These are phyloP conservation scores for Cephus sareptanus DNA, from an alignment of 2,888 invertebrate genomes.

Conservation along the genomic window DNA sequence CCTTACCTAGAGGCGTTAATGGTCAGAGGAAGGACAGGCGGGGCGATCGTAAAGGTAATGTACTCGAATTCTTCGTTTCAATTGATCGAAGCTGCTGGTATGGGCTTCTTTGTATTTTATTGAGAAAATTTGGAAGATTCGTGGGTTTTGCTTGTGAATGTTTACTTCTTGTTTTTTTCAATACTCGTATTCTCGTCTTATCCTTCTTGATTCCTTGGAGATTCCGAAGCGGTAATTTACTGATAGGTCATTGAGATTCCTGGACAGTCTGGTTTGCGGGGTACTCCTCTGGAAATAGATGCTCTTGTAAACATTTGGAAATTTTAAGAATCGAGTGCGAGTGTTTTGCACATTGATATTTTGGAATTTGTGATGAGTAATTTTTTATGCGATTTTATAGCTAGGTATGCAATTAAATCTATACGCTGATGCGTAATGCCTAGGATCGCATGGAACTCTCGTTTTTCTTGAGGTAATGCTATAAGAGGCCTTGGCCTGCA, in stretches of 20 bases:
- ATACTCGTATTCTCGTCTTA: not conserved
- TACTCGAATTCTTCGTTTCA: not conserved
- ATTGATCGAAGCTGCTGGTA: not conserved
- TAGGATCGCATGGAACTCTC: not conserved
- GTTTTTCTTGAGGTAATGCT: not conserved
- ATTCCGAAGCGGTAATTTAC: conserved; percentile 4
- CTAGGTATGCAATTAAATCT: not conserved
- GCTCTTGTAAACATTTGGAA: not conserved
- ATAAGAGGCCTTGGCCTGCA: not conserved
- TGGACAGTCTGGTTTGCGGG: not conserved
- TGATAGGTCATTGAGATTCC: conserved; percentile 26
- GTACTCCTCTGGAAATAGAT: not conserved
- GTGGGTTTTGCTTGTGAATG: not conserved
- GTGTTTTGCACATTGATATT: not conserved
- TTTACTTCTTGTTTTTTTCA: not conserved
- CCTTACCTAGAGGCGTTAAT: conserved; percentile 36
- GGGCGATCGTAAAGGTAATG: not conserved
- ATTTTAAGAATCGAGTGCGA: not conserved
- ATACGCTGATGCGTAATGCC: not conserved
- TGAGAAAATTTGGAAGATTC: not conserved
- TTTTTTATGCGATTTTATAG: too few species aligned
- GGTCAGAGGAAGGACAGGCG: not conserved
- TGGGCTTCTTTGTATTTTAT: not conserved
- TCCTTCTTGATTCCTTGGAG: not conserved
- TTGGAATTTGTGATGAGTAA: not conserved